These are phyloP conservation scores for Macrosiphum euphorbiae DNA, from an alignment of 2,888 invertebrate genomes.

Conservation along the genomic window DNA sequence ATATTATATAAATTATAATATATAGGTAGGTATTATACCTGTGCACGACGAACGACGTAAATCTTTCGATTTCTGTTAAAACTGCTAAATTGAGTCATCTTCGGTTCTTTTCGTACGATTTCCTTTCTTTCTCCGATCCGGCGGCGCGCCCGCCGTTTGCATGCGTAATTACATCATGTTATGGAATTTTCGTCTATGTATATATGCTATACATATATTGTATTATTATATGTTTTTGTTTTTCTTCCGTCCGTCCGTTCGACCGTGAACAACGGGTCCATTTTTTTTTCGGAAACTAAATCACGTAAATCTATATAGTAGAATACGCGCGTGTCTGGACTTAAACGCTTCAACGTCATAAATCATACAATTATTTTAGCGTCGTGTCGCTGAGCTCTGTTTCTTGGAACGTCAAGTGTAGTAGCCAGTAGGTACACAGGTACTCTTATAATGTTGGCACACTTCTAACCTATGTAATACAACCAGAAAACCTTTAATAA, in stretches of 20 bases:
- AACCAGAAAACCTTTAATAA: not conserved
- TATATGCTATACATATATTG: not conserved
- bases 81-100: not conserved
- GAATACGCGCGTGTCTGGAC: not conserved
- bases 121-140: not conserved
- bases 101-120: not conserved
- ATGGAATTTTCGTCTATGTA: not conserved
- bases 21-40: not conserved
- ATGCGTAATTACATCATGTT: not conserved
- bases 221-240: not conserved
- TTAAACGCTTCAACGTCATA: not conserved
- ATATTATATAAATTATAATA: not conserved
- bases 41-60: not conserved
- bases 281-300: slow-evolving; percentile 3
- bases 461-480: not conserved
- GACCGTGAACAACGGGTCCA: not conserved
- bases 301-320: not conserved
- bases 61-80: slow-evolving; percentile 25
- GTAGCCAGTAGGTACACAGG: too few species aligned
- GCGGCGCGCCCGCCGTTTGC: not conserved
- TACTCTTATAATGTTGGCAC: not conserved
- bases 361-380: not conserved
- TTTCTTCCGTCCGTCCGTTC: not conserved
- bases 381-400: not conserved
- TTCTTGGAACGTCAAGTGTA: not conserved